These are phyloP conservation scores for Catocala nupta DNA, from an alignment of 2,888 invertebrate species.

Conservation along the genomic window DNA sequence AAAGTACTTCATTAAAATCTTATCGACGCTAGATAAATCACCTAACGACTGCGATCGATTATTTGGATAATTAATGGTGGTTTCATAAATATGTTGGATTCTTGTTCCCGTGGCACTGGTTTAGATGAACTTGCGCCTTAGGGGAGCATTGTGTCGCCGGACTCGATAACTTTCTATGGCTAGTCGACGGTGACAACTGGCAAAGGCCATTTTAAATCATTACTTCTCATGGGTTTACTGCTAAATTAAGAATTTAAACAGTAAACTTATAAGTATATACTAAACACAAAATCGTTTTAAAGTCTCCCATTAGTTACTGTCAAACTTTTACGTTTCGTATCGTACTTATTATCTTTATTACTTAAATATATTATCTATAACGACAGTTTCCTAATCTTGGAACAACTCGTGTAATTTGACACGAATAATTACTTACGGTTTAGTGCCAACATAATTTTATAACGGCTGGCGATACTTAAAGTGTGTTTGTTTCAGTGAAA, in stretches of 20 bases:
- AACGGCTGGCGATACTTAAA: slow-evolving; percentile 35
- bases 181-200: slow-evolving; percentile 10
- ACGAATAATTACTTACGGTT: slow-evolving; percentile 50
- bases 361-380: slow-evolving; percentile 39
- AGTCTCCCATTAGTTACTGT: slow-evolving; percentile 35
- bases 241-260: slow-evolving; percentile 12
- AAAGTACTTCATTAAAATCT: slow-evolving; percentile 88
- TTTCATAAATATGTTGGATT: slow-evolving; percentile 82
- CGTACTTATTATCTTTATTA: slow-evolving; percentile 51
- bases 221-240: slow-evolving; percentile 19
- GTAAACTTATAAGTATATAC: slow-evolving; percentile 16
- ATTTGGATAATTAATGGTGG: slow-evolving; percentile 85
- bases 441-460: slow-evolving; percentile 50
- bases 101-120: slow-evolving; percentile 70
- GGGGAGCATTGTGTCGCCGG: slow-evolving; percentile 60
- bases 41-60: slow-evolving; percentile 86
- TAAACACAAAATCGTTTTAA: slow-evolving; percentile 11
- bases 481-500: slow-evolving; percentile 44
- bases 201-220: slow-evolving; percentile 36
- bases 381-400: slow-evolving; percentile 44
- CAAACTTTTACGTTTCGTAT: slow-evolving; percentile 43
- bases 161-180: slow-evolving; percentile 34
- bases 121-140: slow-evolving; percentile 59
- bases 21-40: slow-evolving; percentile 87
- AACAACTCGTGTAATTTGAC: slow-evolving; percentile 46